Evolutionary conservation across 2,888 invertebrate genomes (phyloP), one percentile per base, ranked within the genome.

Genomic region (Megaustenia siamemsis): DNA sequence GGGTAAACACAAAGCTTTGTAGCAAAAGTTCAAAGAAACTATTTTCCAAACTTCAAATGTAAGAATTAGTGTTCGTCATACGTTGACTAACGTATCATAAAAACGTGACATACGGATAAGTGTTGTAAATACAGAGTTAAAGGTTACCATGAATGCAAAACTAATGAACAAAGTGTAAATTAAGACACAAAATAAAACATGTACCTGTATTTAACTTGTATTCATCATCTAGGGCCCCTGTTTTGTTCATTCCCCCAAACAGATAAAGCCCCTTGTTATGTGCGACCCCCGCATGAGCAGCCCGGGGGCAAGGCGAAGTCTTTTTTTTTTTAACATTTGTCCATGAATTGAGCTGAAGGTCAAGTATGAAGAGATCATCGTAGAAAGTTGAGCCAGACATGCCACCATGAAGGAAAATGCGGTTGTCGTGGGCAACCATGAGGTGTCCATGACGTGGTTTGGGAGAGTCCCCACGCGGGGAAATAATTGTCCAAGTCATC

Each of bases 361-460:
- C 93, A 32, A 94, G 87, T 24, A 92, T 88, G 87, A 93, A 92
- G 32, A 94, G 89, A 84, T 94, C 93, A 86, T 93, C 92, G 84
- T 93, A 94, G 86, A 94, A 93, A 10, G 91, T 91, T 35, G 90
- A 87, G 6, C 92, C 93, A 4, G 92, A 90, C 93, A 94, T 93
- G 28, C 94, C 94, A 24, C 94, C 94, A 86, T 94, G 94, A 45
- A 94, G 84, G 83, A 90, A 92, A 35, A 94, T 87, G 81, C 90
- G 90, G 86, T 90, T 90, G 32, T 91, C 91, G 43, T 90, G 83
- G 15, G 90, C 89, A 82, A 92, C 90, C 90, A 93, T 92, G 35
- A 92, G 87, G 89, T 94, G 94, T 75, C 94, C 94, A 87, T 94
- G 93, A 15, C 94, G 88, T 1, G 93, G 92, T 82, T 93, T 93